Evolutionary conservation across 35 echinoderm and acorn worm genomes (phyloP), one percentile per base, ranked within the genome.

Genomic region (Antedon bifida): DNA sequence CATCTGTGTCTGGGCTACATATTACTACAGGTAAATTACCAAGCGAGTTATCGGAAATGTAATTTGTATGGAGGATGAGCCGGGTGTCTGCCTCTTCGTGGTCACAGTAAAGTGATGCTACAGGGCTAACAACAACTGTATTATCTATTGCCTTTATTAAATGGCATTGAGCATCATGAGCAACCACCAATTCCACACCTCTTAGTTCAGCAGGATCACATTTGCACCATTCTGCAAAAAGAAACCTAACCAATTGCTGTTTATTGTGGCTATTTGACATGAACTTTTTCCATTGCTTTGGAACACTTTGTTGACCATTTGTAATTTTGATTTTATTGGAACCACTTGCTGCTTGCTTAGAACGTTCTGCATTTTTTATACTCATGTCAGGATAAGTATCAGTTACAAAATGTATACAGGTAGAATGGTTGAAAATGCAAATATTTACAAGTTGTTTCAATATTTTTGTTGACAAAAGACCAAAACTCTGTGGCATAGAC

Each of bases 201-300:
- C 35, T 30, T 31, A 86, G 38, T 33, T 44, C 14, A 19, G 39
- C 45, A 16, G 83, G 12, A 19, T 14, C 28, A 26, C 33, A 29
- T 78, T 31, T 33, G 14, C 76, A 36, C 83, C 87, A 93, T 14
- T 0, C 3, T 17, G 85, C 33, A 35, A 86, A 93, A 30, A 93
- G 77, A 75, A 86, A 93, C 0, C 83, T 29, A 12, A 86, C 32
- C 0, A 93, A 79, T 3, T 77, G 36, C 33, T 85, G 46, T 39
- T 93, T 93, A 74, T 93, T 93, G 5, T 82, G 36, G 21, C 91
- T 79, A 51, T 34, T 35, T 36, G 79, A 78, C n/a, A 93, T 34
- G 44, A 89, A 88, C 30, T 93, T 89, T 38, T 92, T 92, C 91
- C 86, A 92, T 79, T 92, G 82, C 3, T 36, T 74, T 11, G 91